Base-by-base conservation (phyloP, 2,113 vertebrate species). In the Prunella fulvescens region DNA sequence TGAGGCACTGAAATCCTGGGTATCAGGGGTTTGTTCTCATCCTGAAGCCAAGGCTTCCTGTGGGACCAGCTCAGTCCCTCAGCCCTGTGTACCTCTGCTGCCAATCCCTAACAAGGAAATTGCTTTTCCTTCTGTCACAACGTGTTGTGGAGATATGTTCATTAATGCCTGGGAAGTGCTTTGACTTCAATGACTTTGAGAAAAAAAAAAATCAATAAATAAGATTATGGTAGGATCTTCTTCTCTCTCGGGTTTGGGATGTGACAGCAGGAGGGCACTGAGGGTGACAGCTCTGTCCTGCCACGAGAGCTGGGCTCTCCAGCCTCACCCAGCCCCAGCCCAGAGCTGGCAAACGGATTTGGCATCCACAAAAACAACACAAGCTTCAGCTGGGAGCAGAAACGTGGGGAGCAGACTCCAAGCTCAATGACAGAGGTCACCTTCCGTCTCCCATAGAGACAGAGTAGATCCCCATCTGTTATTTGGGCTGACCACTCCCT, bases 401-500 rank as follows among this genome's bases (percentile, higher is more conserved):
- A 84, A 93, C 24, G 18, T 76, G 93, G 88, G 80, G 88, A 92
- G 92, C 90, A 95, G 85, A 77, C 90, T 91, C 64, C 45, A 58
- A 69, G 90, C 95, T 94, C 94, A 95, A 95, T 42, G 95, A 96
- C 95, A 96, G 92, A 96, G 96, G 93, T 97, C 94, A 96, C 95
- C 95, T 97, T 97, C 96, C 95, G 93, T 96, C 95, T 96, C 96
- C 95, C 95, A 1, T 95, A 96, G 95, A 96, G 95, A 96, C 92
- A 95, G 86, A 94, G 93, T 96, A 96, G 90, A 97, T 96, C 95
- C 94, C 95, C 96, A 97, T 96, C 96, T 96, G 96, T 90, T 96
- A 96, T 96, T 96, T 96, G 96, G 95, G 93, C 95, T 95, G 95
- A 96, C 95, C 96, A 88, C 96, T 97, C 95, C 96, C 96, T 96